These are phyloP conservation scores for Apis laboriosa DNA, from an alignment of 1,140 invertebrate species.

Conservation along the genomic window DNA sequence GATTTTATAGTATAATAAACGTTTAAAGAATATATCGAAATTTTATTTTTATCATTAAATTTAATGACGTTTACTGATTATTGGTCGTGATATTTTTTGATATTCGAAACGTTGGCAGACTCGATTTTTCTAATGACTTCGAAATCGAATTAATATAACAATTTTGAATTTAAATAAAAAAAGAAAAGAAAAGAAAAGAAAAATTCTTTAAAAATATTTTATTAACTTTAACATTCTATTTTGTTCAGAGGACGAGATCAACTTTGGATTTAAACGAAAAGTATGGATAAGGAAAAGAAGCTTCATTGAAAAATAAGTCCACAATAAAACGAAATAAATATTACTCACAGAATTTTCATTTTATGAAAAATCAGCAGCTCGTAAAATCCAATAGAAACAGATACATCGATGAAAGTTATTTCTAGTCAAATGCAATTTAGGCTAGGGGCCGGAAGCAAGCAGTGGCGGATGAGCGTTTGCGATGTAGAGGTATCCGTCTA, in stretches of 20 bases:
- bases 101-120: background rate
- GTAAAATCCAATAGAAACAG: background rate
- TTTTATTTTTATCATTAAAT: background rate
- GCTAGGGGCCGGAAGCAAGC: background rate
- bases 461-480: constrained; percentile 3
- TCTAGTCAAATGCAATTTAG: background rate
- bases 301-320: no score
- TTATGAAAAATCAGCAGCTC: no score
- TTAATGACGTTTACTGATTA: background rate
- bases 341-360: no score
- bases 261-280: no score
- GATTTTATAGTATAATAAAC: constrained; percentile 34
- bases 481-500: constrained; percentile 3
- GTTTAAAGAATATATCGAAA: background rate
- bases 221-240: no score
- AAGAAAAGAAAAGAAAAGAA: no score
- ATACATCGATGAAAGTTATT: background rate
- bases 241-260: no score
- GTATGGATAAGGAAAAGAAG: no score
- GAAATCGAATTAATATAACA: background rate
- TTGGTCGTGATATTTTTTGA: no score
- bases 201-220: no score
- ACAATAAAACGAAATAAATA: no score
- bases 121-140: background rate
- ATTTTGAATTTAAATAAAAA: no score